These are phyloP conservation scores for Mugil cephalus DNA, from an alignment of 2,113 vertebrate species.

Conservation along the genomic window DNA sequence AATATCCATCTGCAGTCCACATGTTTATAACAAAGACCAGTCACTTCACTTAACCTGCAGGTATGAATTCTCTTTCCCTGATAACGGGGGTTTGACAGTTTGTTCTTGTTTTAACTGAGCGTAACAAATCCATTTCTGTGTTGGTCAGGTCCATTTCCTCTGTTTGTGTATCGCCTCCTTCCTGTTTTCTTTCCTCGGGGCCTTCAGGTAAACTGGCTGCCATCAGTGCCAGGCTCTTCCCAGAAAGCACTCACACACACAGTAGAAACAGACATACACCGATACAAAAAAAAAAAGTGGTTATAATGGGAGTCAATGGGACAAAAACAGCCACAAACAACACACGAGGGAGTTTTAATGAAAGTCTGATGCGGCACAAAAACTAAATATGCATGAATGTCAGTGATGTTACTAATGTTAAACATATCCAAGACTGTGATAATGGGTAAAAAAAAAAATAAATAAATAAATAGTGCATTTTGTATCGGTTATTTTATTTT, in stretches of 20 bases:
- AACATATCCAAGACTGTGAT: no score
- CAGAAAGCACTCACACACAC: neutral
- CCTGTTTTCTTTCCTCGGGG: slow-evolving; percentile 14
- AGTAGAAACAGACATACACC: neutral
- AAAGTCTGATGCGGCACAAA: no score
- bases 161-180: slow-evolving; percentile 9
- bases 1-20: slow-evolving; percentile 11
- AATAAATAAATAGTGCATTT: no score
- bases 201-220: slow-evolving; percentile 34
- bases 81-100: slow-evolving; percentile 1
- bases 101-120: slow-evolving; percentile 7
- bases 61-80: neutral
- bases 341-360: no score
- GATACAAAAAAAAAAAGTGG: no score
- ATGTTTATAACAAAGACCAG: slow-evolving; percentile 28
- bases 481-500: no score
- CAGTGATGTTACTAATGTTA: no score
- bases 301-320: no score
- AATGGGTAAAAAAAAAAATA: no score
- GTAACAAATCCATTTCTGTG: slow-evolving; percentile 36
- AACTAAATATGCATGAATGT: no score
- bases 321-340: no score
- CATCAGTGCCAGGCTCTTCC: slow-evolving; percentile 7
- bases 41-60: slow-evolving; percentile 24
- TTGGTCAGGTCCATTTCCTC: slow-evolving; percentile 34